Percentiles rank a stretch among this genome's conserved stretches.
Evolutionary conservation across 1,140 invertebrate species (phyloP).

Genomic region (Calliopsis andreniformis): DNA sequence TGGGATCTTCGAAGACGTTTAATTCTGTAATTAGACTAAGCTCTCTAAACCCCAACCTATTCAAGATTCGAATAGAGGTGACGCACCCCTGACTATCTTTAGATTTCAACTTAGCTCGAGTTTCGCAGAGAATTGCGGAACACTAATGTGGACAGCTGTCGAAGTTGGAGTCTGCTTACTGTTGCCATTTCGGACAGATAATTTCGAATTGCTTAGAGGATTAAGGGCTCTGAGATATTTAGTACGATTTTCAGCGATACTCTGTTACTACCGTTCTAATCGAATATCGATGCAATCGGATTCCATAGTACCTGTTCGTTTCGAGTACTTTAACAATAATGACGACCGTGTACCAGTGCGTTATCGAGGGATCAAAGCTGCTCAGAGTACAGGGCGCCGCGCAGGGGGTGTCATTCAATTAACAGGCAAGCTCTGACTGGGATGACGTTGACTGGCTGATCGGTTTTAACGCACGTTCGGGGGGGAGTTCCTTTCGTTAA

Average conservation of each 20-base stretch:
- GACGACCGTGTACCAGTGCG: neutral
- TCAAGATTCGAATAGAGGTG: too few species aligned
- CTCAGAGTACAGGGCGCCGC: neutral
- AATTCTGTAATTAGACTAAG: conserved; percentile 36
- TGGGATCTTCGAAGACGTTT: conserved; percentile 9
- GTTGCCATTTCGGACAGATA: too few species aligned
- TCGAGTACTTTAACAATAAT: neutral
- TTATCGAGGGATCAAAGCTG: neutral
- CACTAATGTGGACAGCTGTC: neutral
- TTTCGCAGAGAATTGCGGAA: neutral
- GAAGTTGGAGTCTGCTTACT: neutral
- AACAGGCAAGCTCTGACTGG: neutral
- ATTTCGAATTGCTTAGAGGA: too few species aligned
- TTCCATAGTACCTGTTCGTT: neutral
- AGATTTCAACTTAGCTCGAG: conserved; percentile 14
- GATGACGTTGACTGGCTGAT: neutral
- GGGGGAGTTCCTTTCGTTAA: conserved; percentile 16
- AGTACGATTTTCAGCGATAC: too few species aligned
- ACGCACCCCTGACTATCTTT: neutral
- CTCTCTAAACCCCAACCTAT: too few species aligned
- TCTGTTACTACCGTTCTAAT: neutral
- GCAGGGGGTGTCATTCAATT: neutral
- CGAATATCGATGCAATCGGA: neutral
- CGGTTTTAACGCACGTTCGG: neutral
- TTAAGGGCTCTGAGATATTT: too few species aligned